These are phyloP conservation scores for Epistrophella euchroma DNA, from an alignment of 2,888 invertebrate genomes.

Conservation along the genomic window DNA sequence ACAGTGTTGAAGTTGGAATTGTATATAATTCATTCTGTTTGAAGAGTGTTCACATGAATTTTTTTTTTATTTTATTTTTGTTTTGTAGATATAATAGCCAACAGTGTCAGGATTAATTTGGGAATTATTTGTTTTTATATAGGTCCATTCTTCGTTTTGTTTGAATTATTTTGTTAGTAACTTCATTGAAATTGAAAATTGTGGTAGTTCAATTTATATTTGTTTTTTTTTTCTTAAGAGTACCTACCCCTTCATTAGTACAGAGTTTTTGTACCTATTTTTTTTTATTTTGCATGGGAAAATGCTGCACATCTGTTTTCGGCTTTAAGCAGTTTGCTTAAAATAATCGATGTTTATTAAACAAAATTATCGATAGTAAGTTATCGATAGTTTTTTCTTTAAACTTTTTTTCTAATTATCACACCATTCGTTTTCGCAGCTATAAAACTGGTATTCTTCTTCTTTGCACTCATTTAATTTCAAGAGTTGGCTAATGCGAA, in stretches of 20 bases:
- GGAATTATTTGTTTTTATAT: conserved; percentile 4
- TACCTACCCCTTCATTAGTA: background rate
- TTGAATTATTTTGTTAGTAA: background rate
- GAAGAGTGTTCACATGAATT: background rate
- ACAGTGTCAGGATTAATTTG: conserved; percentile 15
- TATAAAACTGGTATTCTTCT: no score
- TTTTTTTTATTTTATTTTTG: background rate
- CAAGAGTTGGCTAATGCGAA: no score
- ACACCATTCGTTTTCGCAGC: no score
- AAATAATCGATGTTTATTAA: no score
- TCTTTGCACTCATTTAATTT: no score
- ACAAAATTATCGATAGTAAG: no score
- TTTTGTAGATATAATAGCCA: background rate
- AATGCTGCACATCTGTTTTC: no score
- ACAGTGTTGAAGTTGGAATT: conserved; percentile 35
- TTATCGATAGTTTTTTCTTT: no score
- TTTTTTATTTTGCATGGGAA: no score
- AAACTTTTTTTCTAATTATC: no score
- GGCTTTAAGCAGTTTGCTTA: no score
- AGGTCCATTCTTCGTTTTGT: conserved; percentile 1
- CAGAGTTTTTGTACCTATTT: no score
- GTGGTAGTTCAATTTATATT: background rate
- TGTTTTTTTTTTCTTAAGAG: background rate
- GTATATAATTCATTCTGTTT: conserved; percentile 3
- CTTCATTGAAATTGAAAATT: background rate